Evolutionary conservation across 2,797 vertebrate genomes (phyloP).

Genomic region (Sciurus carolinensis): DNA sequence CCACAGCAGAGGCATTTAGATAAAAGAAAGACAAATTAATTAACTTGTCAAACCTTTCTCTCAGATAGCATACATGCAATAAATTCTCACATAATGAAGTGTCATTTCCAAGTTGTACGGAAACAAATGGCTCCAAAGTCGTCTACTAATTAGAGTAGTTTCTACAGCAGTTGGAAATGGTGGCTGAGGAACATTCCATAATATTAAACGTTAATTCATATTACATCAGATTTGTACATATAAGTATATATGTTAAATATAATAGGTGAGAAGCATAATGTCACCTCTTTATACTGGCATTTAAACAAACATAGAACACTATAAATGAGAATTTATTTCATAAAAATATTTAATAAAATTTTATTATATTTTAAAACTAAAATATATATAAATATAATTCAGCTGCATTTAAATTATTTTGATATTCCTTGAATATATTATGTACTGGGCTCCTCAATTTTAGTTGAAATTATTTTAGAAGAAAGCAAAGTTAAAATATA

Average conservation of each 20-base stretch:
- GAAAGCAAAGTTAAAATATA: neutral
- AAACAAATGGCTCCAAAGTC: slow-evolving; percentile 65
- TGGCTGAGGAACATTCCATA: neutral
- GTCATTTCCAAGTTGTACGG: slow-evolving; percentile 76
- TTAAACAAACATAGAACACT: slow-evolving; percentile 3
- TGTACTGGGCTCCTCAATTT: neutral
- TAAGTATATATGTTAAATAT: neutral
- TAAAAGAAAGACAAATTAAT: slow-evolving; percentile 80
- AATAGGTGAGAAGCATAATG: neutral
- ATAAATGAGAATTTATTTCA: neutral
- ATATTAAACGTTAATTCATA: neutral
- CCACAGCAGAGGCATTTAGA: slow-evolving; percentile 34
- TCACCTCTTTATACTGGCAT: neutral
- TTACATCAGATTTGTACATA: neutral
- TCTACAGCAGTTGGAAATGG: neutral
- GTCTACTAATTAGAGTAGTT: slow-evolving; percentile 52
- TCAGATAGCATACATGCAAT: slow-evolving; percentile 77
- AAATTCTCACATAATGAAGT: slow-evolving; percentile 79
- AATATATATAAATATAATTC: neutral
- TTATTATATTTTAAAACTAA: neutral
- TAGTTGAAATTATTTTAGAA: slow-evolving; percentile 33
- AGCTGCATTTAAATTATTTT: slow-evolving; percentile 2
- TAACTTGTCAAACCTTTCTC: slow-evolving; percentile 75
- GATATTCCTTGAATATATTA: slow-evolving; percentile 17
- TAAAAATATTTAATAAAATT: neutral